A percentile compares a stretch with the other conserved stretches of the same genome.
Evolutionary conservation across 1,140 invertebrate species (phyloP).

Genomic region (Lepidurus couesii): DNA sequence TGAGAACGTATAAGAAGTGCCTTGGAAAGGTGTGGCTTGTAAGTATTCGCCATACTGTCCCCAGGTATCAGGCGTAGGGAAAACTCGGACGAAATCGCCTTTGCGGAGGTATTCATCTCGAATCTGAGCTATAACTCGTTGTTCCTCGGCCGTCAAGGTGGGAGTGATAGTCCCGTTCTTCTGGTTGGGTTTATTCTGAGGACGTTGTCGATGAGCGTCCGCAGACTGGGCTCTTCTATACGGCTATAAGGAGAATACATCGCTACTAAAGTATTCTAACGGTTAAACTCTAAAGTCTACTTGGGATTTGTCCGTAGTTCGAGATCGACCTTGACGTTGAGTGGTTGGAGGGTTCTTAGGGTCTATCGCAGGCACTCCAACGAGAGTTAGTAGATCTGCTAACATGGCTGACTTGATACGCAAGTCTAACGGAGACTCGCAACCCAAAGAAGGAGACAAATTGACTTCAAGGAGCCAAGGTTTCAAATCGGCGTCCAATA

Average conservation of each 20-base stretch:
- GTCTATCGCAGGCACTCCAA: conserved; percentile 75
- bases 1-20: neutral
- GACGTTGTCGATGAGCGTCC: conserved; percentile 50
- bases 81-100: conserved; percentile 86
- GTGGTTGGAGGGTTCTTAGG: conserved; percentile 48
- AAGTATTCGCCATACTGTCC: conserved; percentile 44
- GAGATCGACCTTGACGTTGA: conserved; percentile 29
- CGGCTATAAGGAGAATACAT: conserved; percentile 42
- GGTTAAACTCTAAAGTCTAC: neutral
- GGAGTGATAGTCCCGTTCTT: conserved; percentile 44
- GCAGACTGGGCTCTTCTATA: conserved; percentile 61
- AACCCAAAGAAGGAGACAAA: conserved; percentile 85
- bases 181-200: conserved; percentile 40
- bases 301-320: conserved; percentile 29
- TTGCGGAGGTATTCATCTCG: conserved; percentile 74
- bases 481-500: conserved; percentile 83
- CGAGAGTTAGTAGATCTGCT: conserved; percentile 80
- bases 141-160: conserved; percentile 66
- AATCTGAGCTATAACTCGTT: conserved; percentile 65
- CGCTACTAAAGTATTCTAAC: neutral
- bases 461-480: conserved; percentile 93
- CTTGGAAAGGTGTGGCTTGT: conserved; percentile 24
- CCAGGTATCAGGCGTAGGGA: conserved; percentile 83
- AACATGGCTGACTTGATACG: conserved; percentile 86
- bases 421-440: conserved; percentile 85